phyloP scores from a whole-genome alignment of 2,888 invertebrate species.

The Liodrosophila aerea region DNA sequence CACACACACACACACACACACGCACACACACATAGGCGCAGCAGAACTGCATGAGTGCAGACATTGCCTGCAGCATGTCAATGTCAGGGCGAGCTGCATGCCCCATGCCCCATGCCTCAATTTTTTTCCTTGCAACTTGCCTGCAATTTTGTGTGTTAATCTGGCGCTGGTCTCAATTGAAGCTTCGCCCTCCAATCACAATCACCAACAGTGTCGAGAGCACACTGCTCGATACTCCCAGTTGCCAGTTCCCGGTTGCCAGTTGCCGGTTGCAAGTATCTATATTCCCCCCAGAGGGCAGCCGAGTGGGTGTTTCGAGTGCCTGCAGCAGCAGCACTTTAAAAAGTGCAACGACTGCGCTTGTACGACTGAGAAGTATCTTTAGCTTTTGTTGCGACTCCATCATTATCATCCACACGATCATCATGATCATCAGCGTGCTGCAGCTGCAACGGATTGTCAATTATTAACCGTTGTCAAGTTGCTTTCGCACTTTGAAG shows the following conservation, averaged over 20 bases:
- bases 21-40: constrained; percentile 19
- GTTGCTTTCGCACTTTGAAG: constrained; percentile 68
- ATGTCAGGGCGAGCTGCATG: too few relatives aligned
- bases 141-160: constrained; percentile 57
- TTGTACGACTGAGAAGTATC: too few relatives aligned
- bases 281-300: constrained; percentile 16
- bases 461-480: constrained; percentile 70
- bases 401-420: constrained; percentile 2
- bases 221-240: constrained; percentile 7
- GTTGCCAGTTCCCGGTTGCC: constrained; percentile 5
- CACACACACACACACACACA: too few relatives aligned
- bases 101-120: too few relatives aligned
- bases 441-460: constrained; percentile 61
- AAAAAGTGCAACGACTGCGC: constrained; percentile 42
- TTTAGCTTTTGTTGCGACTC: constrained; percentile 6
- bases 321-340: constrained; percentile 60
- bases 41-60: constrained; percentile 1
- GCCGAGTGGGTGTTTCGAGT: constrained; percentile 63
- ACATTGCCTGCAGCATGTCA: constrained; percentile 50
- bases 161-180: constrained; percentile 59
- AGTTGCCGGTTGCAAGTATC: constrained; percentile 41
- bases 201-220: neutral
- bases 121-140: constrained; percentile 39
- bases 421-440: constrained; percentile 33
- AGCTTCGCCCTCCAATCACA: constrained; percentile 34